Evolutionary conservation across 2,888 invertebrate species (phyloP).

Genomic region (Athripsodes cinereus): DNA sequence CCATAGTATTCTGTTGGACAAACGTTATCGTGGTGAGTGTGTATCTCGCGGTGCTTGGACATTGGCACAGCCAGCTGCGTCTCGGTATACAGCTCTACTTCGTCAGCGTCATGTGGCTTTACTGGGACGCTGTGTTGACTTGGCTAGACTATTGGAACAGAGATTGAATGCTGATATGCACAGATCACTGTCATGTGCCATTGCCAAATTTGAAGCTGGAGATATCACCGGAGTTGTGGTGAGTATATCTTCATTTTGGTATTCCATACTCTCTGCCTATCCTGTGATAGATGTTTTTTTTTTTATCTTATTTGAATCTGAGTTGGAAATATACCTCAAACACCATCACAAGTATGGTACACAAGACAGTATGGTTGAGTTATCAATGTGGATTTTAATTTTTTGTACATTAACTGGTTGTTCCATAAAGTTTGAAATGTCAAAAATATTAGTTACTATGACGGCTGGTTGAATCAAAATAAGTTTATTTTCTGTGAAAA

Average conservation of each 20-base stretch:
- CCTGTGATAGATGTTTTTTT: too few species aligned
- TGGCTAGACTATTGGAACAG: constrained; percentile 82
- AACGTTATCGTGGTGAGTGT: constrained; percentile 94
- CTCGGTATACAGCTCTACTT: constrained; percentile 90
- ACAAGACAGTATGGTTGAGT: too few species aligned
- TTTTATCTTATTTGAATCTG: too few species aligned
- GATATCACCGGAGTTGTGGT: constrained; percentile 95
- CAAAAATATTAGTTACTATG: too few species aligned
- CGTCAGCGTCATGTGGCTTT: constrained; percentile 94
- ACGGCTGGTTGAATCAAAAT: too few species aligned
- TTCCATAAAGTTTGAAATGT: too few species aligned
- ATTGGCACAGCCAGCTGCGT: constrained; percentile 78
- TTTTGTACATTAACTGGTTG: too few species aligned
- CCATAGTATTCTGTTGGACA: constrained; percentile 88
- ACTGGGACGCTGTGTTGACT: constrained; percentile 90
- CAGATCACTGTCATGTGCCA: constrained; percentile 87
- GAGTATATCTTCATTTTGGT: constrained; percentile 36
- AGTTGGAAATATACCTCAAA: too few species aligned
- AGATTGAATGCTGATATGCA: constrained; percentile 95
- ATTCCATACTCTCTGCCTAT: too few species aligned
- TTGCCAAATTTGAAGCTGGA: constrained; percentile 94
- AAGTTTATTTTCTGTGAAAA: too few species aligned
- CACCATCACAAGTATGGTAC: too few species aligned
- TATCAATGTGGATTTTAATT: too few species aligned
- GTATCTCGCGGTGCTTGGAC: constrained; percentile 82